These are phyloP conservation scores for Lacanobia wlatinum DNA, from an alignment of 2,888 invertebrate genomes.

Conservation along the genomic window DNA sequence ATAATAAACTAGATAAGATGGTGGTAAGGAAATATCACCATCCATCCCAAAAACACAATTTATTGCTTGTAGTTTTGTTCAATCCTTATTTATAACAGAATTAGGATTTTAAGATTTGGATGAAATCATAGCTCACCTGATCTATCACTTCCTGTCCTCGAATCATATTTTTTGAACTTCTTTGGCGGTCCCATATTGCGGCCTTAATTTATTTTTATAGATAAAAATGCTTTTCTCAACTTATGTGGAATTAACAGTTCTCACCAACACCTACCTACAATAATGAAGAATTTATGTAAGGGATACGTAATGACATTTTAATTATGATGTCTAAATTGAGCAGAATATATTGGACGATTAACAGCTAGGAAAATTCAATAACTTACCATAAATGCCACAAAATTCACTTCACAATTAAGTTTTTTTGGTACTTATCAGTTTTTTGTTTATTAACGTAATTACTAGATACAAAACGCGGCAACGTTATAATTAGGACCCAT, in stretches of 20 bases:
- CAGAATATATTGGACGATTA: not conserved
- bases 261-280: conserved; percentile 21
- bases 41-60: conserved; percentile 11
- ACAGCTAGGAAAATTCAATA: not conserved
- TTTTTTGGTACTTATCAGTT: not conserved
- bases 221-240: not conserved
- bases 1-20: not conserved
- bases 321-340: not conserved
- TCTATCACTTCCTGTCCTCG: conserved; percentile 84
- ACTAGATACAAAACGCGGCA: not conserved
- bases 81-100: not conserved
- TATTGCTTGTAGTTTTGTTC: not conserved
- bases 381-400: conserved; percentile 30
- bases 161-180: conserved; percentile 88
- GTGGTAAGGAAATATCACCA: not conserved
- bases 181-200: conserved; percentile 87
- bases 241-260: not conserved
- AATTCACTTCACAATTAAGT: not conserved
- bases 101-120: not conserved
- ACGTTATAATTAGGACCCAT: not conserved
- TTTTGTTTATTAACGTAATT: not conserved
- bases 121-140: conserved; percentile 76
- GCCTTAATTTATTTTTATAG: not conserved
- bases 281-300: not conserved
- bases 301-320: not conserved